phyloP scores from a whole-genome alignment of 2,888 invertebrate species.

The Xanthorhoe designata region DNA sequence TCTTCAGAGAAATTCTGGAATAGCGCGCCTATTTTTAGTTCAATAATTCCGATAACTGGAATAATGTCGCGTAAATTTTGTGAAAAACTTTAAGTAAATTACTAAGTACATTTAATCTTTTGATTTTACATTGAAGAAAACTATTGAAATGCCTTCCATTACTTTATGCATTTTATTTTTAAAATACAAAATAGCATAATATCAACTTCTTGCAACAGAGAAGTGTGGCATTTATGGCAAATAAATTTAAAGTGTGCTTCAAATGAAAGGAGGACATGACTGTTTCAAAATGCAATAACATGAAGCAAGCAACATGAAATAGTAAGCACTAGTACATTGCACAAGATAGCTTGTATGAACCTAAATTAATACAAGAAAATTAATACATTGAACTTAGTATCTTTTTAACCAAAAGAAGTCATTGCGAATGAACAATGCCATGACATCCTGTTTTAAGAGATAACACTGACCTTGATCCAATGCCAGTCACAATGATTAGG shows the following conservation, averaged over 20 bases:
- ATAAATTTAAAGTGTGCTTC: constrained; percentile 14
- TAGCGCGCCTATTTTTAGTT: background rate
- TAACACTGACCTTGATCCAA: constrained; percentile 51
- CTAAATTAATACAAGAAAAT: background rate
- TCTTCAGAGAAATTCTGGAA: background rate
- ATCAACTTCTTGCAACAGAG: background rate
- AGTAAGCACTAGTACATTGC: constrained; percentile 11
- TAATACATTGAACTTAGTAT: background rate
- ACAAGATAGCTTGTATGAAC: constrained; percentile 3
- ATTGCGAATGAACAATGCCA: constrained; percentile 17
- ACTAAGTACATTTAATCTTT: no score
- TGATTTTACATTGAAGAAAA: no score
- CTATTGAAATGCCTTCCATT: no score
- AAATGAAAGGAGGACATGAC: constrained; percentile 28
- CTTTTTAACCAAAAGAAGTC: constrained; percentile 1
- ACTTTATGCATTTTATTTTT: no score
- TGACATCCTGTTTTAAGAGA: constrained; percentile 29
- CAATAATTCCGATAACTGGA: no score
- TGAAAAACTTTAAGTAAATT: no score
- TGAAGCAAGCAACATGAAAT: constrained; percentile 15
- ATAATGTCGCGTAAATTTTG: no score
- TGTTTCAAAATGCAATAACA: constrained; percentile 28
- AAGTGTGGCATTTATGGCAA: constrained; percentile 3
- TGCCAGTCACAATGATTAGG: constrained; percentile 49
- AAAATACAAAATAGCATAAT: background rate